Base-by-base conservation (phyloP, 2,888 invertebrate genomes). In the Cancer borealis region DNA sequence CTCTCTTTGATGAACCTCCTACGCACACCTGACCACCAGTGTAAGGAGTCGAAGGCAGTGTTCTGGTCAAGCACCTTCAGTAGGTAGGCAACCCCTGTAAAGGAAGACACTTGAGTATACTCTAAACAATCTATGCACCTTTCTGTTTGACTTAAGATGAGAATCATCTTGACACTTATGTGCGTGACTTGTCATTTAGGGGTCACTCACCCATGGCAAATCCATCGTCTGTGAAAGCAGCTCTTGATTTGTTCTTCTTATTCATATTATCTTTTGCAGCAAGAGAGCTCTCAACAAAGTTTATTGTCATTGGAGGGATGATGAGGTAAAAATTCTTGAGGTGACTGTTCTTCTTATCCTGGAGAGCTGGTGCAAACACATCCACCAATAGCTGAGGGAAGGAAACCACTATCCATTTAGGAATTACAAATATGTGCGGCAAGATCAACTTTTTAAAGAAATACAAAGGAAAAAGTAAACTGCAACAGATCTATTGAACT, bases 151-250 rank as follows among this genome's bases (percentile, higher is more conserved):
- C 2, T 21, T 60, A 3, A 60, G 60, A 14, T 60, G 10, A 21
- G 21, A 60, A 60, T 60, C 21, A 60, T 21, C 21, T 21, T 14
- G 17, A 54, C 17, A 21, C 21, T 21, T 0, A 60, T 39, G 39
- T 39, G 39, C 39, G 39, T 39, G 1, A 39, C 39, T 2, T 39
- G 39, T 39, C 39, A 39, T 39, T 39, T 39, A 39, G 39, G 39
- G 39, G 39, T 39, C 2, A 91, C 95, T 96, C 97, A 96, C 99
- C 99, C 97, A 99, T 98, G 5, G 99, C 98, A 97, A 99, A 99
- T 21, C 99, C 99, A 97, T 99, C 99, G 96, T 99, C 99, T 17
- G 99, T 99, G 96, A 99, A 99, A 0, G 98, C 98, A 91, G 98
- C 98, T 21, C 98, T 98, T 21, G 97, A 97, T 97, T 98, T 98